A percentile compares a stretch with the other conserved stretches of the same genome.
Conservation (phyloP, 2,797 vertebrate species). For the Argentina silus region DNA sequence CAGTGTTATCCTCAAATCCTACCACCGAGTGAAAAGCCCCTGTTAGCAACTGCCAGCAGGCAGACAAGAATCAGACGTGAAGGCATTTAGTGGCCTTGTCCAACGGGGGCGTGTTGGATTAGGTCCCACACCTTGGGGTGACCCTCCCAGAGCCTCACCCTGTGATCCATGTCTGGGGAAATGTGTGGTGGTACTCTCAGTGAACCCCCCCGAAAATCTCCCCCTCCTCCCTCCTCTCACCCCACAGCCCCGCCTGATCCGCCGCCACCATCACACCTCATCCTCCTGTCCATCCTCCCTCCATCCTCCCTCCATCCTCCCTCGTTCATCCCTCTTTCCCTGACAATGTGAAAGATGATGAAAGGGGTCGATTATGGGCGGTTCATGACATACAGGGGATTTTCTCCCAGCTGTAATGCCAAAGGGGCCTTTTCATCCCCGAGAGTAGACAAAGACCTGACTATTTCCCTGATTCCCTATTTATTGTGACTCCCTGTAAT, state of each 20-base stretch:
- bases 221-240: slow-evolving; percentile 9
- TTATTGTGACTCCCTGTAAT: slow-evolving; percentile 20
- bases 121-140: slow-evolving; percentile 20
- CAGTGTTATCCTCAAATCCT: slow-evolving; percentile 8
- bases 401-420: slow-evolving; percentile 8
- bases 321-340: neutral
- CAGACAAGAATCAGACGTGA: slow-evolving; percentile 14
- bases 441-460: slow-evolving; percentile 10
- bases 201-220: slow-evolving; percentile 41
- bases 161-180: slow-evolving; percentile 37
- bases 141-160: slow-evolving; percentile 34
- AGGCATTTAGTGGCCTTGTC: slow-evolving; percentile 38
- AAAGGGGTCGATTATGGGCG: slow-evolving; percentile 10
- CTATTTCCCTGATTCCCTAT: slow-evolving; percentile 29
- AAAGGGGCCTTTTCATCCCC: slow-evolving; percentile 12
- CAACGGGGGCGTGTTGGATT: slow-evolving; percentile 43
- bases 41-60: slow-evolving; percentile 26
- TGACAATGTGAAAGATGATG: slow-evolving; percentile 27
- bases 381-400: slow-evolving; percentile 9
- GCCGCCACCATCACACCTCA: slow-evolving; percentile 24
- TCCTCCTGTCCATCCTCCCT: slow-evolving; percentile 18
- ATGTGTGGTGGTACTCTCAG: slow-evolving; percentile 54
- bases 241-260: neutral
- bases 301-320: slow-evolving; percentile 5
- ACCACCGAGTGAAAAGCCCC: slow-evolving; percentile 37